A percentile compares a stretch with the other conserved stretches of the same genome.
These are phyloP conservation scores for Cyanocitta stelleri DNA, from an alignment of 2,113 vertebrate genomes.

Conservation along the genomic window DNA sequence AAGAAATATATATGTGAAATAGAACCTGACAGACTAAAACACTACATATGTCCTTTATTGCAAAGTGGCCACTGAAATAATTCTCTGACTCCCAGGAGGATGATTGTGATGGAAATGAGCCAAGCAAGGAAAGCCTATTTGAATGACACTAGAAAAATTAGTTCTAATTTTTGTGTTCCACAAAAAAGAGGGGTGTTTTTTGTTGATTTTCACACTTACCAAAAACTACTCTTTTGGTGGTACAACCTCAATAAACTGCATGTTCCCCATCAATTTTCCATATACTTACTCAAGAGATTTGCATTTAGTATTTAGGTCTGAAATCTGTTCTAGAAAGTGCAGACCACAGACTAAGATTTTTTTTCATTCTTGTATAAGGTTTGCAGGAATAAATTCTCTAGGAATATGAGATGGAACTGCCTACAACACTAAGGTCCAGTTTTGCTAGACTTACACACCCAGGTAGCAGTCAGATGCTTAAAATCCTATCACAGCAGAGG, in stretches of 20 bases:
- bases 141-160: background rate
- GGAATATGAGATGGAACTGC: background rate
- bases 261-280: background rate
- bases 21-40: background rate
- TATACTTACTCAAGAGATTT: background rate
- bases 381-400: background rate
- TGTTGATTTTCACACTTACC: background rate
- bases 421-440: background rate
- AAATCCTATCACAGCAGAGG: background rate
- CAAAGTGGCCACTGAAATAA: background rate
- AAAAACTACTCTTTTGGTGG: background rate
- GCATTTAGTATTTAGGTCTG: background rate
- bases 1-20: background rate
- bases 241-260: background rate
- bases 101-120: background rate
- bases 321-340: background rate
- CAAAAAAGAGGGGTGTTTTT: rapidly evolving
- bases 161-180: background rate
- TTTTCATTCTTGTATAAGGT: background rate
- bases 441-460: background rate
- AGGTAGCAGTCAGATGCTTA: background rate
- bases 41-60: background rate
- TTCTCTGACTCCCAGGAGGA: background rate
- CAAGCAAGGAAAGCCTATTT: background rate
- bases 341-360: background rate